phyloP scores from a whole-genome alignment of 2,113 vertebrate species.

The Eptesicus fuscus region DNA sequence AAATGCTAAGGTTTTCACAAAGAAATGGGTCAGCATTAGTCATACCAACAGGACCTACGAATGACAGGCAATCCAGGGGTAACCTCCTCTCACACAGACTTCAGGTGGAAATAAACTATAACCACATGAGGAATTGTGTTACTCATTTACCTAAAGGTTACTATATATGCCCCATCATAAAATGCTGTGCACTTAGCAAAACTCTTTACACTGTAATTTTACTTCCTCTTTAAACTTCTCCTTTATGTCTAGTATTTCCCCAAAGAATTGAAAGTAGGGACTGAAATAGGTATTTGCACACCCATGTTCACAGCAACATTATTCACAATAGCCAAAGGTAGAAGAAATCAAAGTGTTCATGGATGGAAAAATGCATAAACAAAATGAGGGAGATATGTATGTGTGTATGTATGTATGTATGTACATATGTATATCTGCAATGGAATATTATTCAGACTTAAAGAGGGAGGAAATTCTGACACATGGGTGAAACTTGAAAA shows the following conservation, averaged over 20 bases:
- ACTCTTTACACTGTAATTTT: not conserved
- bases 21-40: not conserved
- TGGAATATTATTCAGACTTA: not conserved
- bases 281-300: not conserved
- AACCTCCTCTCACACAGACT: not conserved
- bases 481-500: not conserved
- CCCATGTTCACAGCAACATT: not conserved
- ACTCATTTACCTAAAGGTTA: not conserved
- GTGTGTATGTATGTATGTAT: not conserved
- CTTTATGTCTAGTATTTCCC: not conserved
- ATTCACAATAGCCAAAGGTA: not conserved
- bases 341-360: not conserved
- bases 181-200: not conserved
- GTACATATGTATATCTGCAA: not conserved
- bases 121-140: not conserved
- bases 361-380: not conserved
- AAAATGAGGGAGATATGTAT: not conserved
- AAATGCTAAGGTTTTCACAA: not conserved
- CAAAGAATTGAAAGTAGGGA: not conserved
- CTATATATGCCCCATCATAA: not conserved
- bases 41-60: accelerated
- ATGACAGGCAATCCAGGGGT: not conserved
- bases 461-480: not conserved
- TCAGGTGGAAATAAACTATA: not conserved
- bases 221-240: not conserved